These are phyloP conservation scores for Muraenolepis orangiensis DNA, from an alignment of 2,797 vertebrate genomes.

Conservation along the genomic window DNA sequence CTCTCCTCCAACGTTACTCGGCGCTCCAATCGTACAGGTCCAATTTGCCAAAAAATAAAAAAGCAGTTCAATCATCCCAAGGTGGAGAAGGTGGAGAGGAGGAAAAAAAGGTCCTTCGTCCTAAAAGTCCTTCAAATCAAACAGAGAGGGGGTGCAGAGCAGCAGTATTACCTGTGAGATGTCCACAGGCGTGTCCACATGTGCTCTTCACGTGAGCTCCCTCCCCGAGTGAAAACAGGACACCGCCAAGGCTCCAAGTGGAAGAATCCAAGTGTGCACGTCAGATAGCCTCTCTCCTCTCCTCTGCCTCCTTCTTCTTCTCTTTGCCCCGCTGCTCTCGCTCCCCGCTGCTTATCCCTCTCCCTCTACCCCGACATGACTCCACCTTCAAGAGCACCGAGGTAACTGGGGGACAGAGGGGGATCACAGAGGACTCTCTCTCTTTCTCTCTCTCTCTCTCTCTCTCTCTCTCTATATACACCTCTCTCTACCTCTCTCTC, in stretches of 20 bases:
- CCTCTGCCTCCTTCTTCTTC: slow-evolving; percentile 51
- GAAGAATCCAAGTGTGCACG: slow-evolving; percentile 48
- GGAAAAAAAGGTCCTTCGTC: slow-evolving; percentile 19
- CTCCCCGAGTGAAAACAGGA: slow-evolving; percentile 38
- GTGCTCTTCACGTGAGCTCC: slow-evolving; percentile 41
- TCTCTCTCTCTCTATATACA: slow-evolving; percentile 9
- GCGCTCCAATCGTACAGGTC: slow-evolving; percentile 34
- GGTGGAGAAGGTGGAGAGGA: slow-evolving; percentile 15
- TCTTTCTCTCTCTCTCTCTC: slow-evolving; percentile 28
- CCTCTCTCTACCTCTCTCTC: slow-evolving; percentile 1
- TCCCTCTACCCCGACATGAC: slow-evolving; percentile 40
- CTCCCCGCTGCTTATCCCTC: slow-evolving; percentile 46
- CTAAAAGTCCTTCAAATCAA: slow-evolving; percentile 21
- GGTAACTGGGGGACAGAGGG: slow-evolving; percentile 33
- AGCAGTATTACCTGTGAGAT: slow-evolving; percentile 35
- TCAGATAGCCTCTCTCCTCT: slow-evolving; percentile 64
- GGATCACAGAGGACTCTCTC: slow-evolving; percentile 23
- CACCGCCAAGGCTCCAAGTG: slow-evolving; percentile 40
- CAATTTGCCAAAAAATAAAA: slow-evolving; percentile 13
- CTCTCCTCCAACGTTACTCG: slow-evolving; percentile 17
- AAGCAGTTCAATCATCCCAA: slow-evolving; percentile 40
- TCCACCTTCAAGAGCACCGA: slow-evolving; percentile 59
- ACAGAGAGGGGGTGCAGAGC: slow-evolving; percentile 18
- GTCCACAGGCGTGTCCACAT: slow-evolving; percentile 34
- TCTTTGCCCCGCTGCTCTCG: slow-evolving; percentile 38